A percentile compares a stretch with the other conserved stretches of the same genome.
These are phyloP conservation scores for Fissipunctia ypsillon DNA, from an alignment of 2,888 invertebrate species.

Conservation along the genomic window DNA sequence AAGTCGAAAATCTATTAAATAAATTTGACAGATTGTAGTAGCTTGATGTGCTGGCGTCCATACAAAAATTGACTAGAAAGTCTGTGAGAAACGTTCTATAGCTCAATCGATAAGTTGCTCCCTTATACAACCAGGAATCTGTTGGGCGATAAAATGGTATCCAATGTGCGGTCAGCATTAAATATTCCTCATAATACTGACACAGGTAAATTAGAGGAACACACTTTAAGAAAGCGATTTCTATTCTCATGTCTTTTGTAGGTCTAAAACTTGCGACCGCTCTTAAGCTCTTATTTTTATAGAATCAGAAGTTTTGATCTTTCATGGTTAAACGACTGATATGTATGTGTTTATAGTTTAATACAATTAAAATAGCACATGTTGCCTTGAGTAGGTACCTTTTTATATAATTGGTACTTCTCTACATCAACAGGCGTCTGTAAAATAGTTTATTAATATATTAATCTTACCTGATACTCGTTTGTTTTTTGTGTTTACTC, in stretches of 20 bases:
- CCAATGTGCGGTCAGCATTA: constrained; percentile 51
- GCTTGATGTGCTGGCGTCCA: no score
- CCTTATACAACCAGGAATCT: constrained; percentile 3
- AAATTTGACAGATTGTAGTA: no score
- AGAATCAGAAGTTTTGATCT: background rate
- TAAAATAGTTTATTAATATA: constrained; percentile 2
- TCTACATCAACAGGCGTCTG: background rate
- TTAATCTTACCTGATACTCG: constrained; percentile 10
- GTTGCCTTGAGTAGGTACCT: background rate
- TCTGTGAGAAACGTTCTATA: background rate
- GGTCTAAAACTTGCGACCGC: background rate
- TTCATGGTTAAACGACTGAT: background rate
- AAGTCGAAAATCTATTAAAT: no score
- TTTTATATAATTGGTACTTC: background rate
- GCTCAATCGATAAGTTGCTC: background rate
- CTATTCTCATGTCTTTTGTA: background rate
- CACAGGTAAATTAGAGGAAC: constrained; percentile 45
- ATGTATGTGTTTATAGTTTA: background rate
- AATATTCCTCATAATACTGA: constrained; percentile 12
- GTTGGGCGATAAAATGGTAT: background rate
- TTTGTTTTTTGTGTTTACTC: background rate
- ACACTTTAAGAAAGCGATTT: background rate
- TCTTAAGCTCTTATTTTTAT: background rate
- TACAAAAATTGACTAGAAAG: background rate
- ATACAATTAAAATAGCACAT: background rate